These are phyloP conservation scores for Ictalurus punctatus DNA, from an alignment of 2,113 vertebrate species.

Conservation along the genomic window DNA sequence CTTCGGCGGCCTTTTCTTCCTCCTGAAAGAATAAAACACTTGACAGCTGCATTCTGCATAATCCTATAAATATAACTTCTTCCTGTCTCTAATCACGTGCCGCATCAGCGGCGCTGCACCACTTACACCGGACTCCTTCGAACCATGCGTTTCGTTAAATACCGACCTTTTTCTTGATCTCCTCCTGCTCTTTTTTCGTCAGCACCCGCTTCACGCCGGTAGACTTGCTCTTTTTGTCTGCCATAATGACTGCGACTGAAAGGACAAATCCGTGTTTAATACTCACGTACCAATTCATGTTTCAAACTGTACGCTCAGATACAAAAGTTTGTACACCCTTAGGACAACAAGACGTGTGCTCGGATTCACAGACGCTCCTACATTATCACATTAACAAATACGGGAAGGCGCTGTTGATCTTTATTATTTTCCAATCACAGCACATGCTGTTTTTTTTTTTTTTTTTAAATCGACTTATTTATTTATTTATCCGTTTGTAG, in stretches of 20 bases:
- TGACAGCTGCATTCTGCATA: background rate
- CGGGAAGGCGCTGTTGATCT: too few relatives aligned
- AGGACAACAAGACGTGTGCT: background rate
- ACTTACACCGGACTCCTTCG: background rate
- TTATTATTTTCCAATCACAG: too few relatives aligned
- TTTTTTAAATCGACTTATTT: too few relatives aligned
- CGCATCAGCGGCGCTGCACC: background rate
- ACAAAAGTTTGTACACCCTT: background rate
- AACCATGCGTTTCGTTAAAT: background rate
- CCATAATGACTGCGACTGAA: conserved; percentile 69
- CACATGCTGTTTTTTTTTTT: too few relatives aligned
- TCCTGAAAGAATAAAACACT: conserved; percentile 62
- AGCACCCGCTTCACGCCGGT: conserved; percentile 66
- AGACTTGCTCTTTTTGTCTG: conserved; percentile 76
- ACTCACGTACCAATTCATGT: background rate
- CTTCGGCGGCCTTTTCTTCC: conserved; percentile 79
- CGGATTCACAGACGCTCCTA: background rate
- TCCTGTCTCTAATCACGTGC: background rate
- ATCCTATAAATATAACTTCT: background rate
- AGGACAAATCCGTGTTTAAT: background rate
- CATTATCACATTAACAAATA: background rate
- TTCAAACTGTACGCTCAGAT: background rate
- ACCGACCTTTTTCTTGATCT: conserved; percentile 76
- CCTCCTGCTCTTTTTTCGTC: conserved; percentile 74
- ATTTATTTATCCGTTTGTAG: background rate